These are phyloP conservation scores for Lordiphosa stackelbergi DNA, from an alignment of 1,140 invertebrate genomes.

Conservation along the genomic window DNA sequence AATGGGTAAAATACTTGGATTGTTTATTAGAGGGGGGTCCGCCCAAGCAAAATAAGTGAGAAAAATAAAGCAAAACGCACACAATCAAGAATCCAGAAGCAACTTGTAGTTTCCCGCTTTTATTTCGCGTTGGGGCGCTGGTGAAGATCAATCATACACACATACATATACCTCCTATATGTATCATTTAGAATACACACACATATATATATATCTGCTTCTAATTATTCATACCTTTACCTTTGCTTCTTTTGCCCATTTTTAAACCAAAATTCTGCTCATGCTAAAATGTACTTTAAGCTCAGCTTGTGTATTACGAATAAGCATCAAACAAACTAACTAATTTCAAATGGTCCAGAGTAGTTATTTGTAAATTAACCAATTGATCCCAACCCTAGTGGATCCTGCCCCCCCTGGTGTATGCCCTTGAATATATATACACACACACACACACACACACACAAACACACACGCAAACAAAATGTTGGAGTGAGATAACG, in stretches of 20 bases:
- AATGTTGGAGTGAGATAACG: conserved; percentile 77
- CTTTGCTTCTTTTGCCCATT: conserved; percentile 8
- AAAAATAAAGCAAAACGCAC: conserved; percentile 1
- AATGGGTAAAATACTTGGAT: conserved; percentile 33
- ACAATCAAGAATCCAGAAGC: conserved; percentile 24
- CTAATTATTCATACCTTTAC: conserved; percentile 11
- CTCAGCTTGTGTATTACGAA: conserved; percentile 25
- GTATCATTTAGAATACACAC: too few relatives aligned
- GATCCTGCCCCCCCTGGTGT: conserved; percentile 24
- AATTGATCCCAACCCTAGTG: conserved; percentile 48
- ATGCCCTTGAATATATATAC: conserved; percentile 52
- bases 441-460: conserved; percentile 1
- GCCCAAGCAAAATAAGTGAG: conserved; percentile 5
- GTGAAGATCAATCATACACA: conserved; percentile 10
- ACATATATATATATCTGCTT: conserved; percentile 11
- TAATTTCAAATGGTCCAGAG: conserved; percentile 63
- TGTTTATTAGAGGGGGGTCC: conserved; percentile 27
- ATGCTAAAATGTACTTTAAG: conserved; percentile 27
- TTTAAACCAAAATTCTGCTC: not conserved
- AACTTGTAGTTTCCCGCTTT: conserved; percentile 10
- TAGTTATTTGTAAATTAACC: conserved; percentile 64
- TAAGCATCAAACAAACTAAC: conserved; percentile 27
- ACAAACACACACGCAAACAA: conserved; percentile 20
- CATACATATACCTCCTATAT: too few relatives aligned
- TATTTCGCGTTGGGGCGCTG: conserved; percentile 13